Evolutionary conservation across 2,113 vertebrate genomes (phyloP).

Genomic region (rat (Rattus norvegicus)): DNA sequence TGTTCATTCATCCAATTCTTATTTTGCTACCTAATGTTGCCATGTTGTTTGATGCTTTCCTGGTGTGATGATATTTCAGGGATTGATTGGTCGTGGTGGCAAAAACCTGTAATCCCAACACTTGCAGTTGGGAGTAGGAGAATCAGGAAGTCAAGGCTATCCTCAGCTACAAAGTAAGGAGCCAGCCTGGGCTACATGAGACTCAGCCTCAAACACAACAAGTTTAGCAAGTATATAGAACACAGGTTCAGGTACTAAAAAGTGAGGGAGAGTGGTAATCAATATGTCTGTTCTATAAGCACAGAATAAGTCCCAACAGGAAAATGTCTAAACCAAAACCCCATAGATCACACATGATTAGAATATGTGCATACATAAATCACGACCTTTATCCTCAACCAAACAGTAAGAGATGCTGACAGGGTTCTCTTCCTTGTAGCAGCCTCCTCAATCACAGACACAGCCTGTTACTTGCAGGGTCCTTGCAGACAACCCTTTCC

Average conservation of each 20-base stretch:
- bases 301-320: background rate
- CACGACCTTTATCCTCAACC: background rate
- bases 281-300: background rate
- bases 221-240: background rate
- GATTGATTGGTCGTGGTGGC: background rate
- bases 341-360: background rate
- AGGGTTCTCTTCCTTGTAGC: background rate
- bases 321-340: conserved; percentile 49
- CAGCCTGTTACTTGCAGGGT: background rate
- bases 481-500: background rate
- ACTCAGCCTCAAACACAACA: background rate
- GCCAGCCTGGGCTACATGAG: background rate
- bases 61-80: conserved; percentile 15
- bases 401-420: background rate
- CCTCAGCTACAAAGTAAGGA: background rate
- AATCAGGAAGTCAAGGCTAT: background rate
- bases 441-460: background rate
- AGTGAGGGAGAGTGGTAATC: background rate
- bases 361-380: background rate
- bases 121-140: background rate
- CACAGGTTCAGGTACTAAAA: background rate
- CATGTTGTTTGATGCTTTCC: background rate
- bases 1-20: background rate
- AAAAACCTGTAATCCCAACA: background rate
- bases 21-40: background rate